Base-by-base conservation (phyloP, 2,888 invertebrate species). In the Diarsia rubi region DNA sequence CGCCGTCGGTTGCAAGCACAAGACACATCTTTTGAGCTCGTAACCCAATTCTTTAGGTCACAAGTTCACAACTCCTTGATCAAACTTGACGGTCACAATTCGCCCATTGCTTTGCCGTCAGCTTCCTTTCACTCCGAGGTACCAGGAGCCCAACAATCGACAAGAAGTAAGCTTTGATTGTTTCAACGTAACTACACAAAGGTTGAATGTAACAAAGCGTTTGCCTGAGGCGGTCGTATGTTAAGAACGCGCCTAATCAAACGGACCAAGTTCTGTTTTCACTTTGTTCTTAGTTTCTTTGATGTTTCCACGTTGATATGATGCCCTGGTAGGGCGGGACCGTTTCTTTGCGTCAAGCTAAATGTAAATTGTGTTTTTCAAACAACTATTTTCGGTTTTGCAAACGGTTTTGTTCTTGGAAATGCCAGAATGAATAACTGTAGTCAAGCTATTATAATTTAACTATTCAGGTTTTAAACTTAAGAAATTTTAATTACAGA, bases 241-340 rank as follows among this genome's bases (percentile, higher is more conserved):
- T 90, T 91, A 93, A 93, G 94, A 94, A 93, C 93, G 92, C 91
- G 95, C 94, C 96, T 95, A 96, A 96, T 96, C 95, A 96, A 95
- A 94, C 95, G 95, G 91, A 90, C 93, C 90, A 91, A 92, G 91
- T 93, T 90, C 92, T 91, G 93, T 88, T 92, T 94, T 92, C 94
- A 94, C 95, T 95, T 95, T 95, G 95, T 94, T 90, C 89, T 91
- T 93, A 93, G 94, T 94, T 94, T 93, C 95, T 96, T 95, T 95
- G 95, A 95, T 92, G 93, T 93, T 91, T 87, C 90, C 86, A 78
- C 89, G 90, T 91, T 92, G 92, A 91, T 94, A 94, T 94, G 94
- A 92, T 92, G 89, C 91, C 92, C 90, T 94, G 91, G 94, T 94
- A 93, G 24, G 88, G 86, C 62, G 88, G 88, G 90, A 90, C 89